A percentile compares a stretch with the other conserved stretches of the same genome.
These are phyloP conservation scores for Tetragonula carbonaria DNA, from an alignment of 2,888 invertebrate species.

Conservation along the genomic window DNA sequence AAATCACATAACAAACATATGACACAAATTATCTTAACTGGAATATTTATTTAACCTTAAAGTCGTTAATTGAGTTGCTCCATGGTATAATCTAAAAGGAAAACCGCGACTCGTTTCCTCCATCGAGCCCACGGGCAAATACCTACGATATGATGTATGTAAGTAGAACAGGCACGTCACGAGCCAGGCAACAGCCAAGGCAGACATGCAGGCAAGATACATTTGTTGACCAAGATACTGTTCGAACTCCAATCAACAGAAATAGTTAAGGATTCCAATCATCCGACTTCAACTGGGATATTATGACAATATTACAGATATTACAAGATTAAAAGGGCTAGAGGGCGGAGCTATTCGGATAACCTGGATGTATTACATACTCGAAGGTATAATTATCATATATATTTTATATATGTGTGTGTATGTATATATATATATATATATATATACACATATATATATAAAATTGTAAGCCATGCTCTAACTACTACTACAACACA, in stretches of 20 bases:
- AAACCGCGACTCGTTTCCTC: conserved; percentile 6
- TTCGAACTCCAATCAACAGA: conserved; percentile 28
- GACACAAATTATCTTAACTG: neutral
- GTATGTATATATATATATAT: conserved; percentile 1
- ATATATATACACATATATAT: conserved; percentile 4
- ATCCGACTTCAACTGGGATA: conserved; percentile 33
- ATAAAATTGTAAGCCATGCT: conserved; percentile 76
- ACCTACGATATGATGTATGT: conserved; percentile 27
- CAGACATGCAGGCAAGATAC: conserved; percentile 42
- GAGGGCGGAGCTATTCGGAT: conserved; percentile 19
- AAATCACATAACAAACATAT: neutral
- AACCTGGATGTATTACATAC: conserved; percentile 11
- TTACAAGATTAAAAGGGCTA: conserved; percentile 27
- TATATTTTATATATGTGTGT: conserved; percentile 4
- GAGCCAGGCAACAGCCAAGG: conserved; percentile 47
- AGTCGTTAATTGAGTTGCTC: neutral
- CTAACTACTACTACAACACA: conserved; percentile 80
- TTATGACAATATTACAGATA: conserved; percentile 37
- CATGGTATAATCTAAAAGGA: conserved; percentile 16
- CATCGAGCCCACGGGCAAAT: conserved; percentile 27
- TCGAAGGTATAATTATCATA: conserved; percentile 7
- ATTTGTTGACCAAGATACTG: conserved; percentile 9
- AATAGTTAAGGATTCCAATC: conserved; percentile 43
- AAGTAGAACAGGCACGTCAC: conserved; percentile 53
- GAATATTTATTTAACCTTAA: neutral